These are phyloP conservation scores for Melolontha melolontha DNA, from an alignment of 2,888 invertebrate species.

Conservation along the genomic window DNA sequence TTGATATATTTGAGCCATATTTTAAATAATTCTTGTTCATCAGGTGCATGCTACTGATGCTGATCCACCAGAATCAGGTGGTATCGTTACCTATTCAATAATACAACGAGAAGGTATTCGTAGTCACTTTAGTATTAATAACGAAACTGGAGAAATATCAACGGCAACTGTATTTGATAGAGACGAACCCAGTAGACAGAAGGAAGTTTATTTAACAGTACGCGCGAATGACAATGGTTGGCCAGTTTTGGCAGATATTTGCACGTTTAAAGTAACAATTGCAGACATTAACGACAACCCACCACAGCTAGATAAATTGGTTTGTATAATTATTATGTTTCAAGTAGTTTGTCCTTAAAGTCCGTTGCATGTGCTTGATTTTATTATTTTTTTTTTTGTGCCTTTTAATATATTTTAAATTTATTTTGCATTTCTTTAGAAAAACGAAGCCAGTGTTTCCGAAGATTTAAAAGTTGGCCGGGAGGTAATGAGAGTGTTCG, in stretches of 20 bases:
- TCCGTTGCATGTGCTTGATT: background rate
- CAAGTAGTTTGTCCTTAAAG: no score
- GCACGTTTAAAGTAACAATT: constrained; percentile 91
- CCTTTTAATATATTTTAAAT: no score
- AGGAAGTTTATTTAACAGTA: constrained; percentile 87
- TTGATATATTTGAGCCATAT: no score
- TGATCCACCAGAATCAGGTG: constrained; percentile 81
- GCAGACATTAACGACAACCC: constrained; percentile 94
- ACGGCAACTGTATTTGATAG: constrained; percentile 86
- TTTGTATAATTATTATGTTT: constrained; percentile 70
- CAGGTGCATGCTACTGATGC: constrained; percentile 79
- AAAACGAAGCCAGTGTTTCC: constrained; percentile 81
- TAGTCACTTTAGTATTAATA: constrained; percentile 83
- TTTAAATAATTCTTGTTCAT: background rate
- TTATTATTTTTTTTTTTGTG: background rate
- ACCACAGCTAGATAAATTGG: constrained; percentile 84
- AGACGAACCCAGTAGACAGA: constrained; percentile 88
- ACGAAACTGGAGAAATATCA: constrained; percentile 79
- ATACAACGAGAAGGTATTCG: constrained; percentile 80
- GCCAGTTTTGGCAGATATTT: constrained; percentile 90
- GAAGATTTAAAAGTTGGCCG: constrained; percentile 79
- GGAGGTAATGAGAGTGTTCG: constrained; percentile 90
- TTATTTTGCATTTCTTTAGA: constrained; percentile 60
- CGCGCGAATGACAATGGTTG: constrained; percentile 93
- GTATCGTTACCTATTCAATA: constrained; percentile 86